Evolutionary conservation across 2,113 vertebrate species (phyloP).

Genomic region (Nerophis lumbriciformis): DNA sequence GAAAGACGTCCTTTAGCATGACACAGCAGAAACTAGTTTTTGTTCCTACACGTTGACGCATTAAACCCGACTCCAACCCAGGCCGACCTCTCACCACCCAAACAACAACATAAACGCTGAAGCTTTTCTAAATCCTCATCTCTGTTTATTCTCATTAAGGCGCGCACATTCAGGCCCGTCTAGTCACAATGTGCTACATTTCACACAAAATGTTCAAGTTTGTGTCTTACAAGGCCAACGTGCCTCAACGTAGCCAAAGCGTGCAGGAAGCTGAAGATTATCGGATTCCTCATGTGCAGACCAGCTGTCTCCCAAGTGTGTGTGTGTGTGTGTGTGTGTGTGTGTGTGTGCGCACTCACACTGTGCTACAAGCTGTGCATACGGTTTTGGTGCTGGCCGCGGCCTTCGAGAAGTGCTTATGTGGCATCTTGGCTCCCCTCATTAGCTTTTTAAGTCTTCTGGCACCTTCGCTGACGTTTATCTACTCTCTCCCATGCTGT

Average conservation of each 20-base stretch:
- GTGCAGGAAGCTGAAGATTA: conserved; percentile 59
- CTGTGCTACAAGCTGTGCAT: conserved; percentile 34
- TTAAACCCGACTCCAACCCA: too few relatives aligned
- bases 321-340: background rate
- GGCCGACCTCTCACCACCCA: too few relatives aligned
- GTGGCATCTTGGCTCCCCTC: conserved; percentile 45
- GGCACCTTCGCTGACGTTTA: background rate
- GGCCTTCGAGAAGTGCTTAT: conserved; percentile 51
- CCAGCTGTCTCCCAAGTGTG: conserved; percentile 47
- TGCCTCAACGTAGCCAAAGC: conserved; percentile 50
- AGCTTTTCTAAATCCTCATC: too few relatives aligned
- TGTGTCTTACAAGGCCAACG: conserved; percentile 25
- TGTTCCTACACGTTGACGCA: too few relatives aligned
- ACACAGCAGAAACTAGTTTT: too few relatives aligned
- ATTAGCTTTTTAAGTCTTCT: conserved; percentile 23
- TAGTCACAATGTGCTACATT: background rate
- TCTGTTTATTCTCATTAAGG: too few relatives aligned
- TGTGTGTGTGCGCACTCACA: background rate
- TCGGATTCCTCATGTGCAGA: conserved; percentile 60
- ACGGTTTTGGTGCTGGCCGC: conserved; percentile 16
- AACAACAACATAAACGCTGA: too few relatives aligned
- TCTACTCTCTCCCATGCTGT: background rate
- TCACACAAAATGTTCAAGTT: background rate
- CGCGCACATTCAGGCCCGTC: too few relatives aligned
- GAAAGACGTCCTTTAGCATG: too few relatives aligned